A percentile compares a stretch with the other conserved stretches of the same genome.
Evolutionary conservation across 2,113 vertebrate species (phyloP).

Genomic region (Nothobranchius furzeri): DNA sequence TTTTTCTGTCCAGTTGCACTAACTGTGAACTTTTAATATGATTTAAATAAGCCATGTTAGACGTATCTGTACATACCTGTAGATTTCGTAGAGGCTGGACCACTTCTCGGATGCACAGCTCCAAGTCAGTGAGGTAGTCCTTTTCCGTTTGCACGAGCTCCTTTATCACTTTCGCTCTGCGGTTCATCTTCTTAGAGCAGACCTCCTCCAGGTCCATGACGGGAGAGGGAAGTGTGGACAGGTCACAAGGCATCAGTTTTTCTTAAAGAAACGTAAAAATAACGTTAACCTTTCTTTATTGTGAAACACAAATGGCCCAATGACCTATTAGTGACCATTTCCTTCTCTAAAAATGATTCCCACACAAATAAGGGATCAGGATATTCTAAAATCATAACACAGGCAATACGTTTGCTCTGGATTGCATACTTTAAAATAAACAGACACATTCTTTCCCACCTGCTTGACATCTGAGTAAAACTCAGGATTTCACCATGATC

Average conservation of each 20-base stretch:
- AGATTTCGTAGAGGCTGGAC: conserved; percentile 86
- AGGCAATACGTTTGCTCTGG: background rate
- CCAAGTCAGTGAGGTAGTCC: conserved; percentile 86
- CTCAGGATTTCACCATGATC: conserved; percentile 51
- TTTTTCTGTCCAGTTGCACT: no score
- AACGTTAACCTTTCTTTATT: background rate
- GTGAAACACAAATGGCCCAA: background rate
- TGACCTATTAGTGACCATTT: no score
- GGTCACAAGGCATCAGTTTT: conserved; percentile 85
- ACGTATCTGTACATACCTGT: conserved; percentile 77
- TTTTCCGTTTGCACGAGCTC: conserved; percentile 93
- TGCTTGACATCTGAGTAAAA: conserved; percentile 33
- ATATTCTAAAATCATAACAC: background rate
- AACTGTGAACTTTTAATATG: no score
- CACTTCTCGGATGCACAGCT: conserved; percentile 90
- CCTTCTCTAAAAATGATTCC: no score
- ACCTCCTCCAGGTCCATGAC: conserved; percentile 81
- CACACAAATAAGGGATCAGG: no score
- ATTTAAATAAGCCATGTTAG: no score
- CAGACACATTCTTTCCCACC: conserved; percentile 23
- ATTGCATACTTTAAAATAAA: conserved; percentile 31
- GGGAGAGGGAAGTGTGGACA: conserved; percentile 57
- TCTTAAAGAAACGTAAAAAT: conserved; percentile 70
- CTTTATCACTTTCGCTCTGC: conserved; percentile 87
- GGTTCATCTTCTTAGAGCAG: conserved; percentile 84